phyloP scores from a whole-genome alignment of 1,140 invertebrate genomes.

The Drosophila kurseongensis region DNA sequence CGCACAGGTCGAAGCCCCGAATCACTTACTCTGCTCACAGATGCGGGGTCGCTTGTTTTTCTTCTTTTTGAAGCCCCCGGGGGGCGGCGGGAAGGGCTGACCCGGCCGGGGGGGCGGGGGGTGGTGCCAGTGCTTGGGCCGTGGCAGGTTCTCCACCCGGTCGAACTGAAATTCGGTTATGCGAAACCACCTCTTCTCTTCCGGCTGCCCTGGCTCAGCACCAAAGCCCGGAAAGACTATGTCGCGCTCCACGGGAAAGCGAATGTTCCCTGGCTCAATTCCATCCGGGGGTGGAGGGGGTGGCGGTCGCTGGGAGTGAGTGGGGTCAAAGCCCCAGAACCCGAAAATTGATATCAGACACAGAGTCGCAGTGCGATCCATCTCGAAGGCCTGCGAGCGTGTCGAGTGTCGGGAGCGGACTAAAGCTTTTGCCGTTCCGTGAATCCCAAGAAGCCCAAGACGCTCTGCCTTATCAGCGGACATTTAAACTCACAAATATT shows the following conservation, averaged over 20 bases:
- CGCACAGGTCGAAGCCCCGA: not conserved
- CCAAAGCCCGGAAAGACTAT: constrained; percentile 44
- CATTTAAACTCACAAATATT: constrained; percentile 31
- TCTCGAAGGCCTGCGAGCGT: constrained; percentile 33
- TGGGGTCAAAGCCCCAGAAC: constrained; percentile 5
- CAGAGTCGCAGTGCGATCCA: constrained; percentile 20
- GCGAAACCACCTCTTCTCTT: constrained; percentile 34
- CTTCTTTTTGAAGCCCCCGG: constrained; percentile 43
- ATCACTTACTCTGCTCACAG: constrained; percentile 74
- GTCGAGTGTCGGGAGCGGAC: constrained; percentile 52
- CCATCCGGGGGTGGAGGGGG: constrained; percentile 4
- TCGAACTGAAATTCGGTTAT: constrained; percentile 48
- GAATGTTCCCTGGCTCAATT: constrained; percentile 3
- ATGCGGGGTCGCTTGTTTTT: constrained; percentile 38
- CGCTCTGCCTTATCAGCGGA: constrained; percentile 51
- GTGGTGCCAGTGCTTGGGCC: constrained; percentile 3
- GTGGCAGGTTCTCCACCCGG: constrained; percentile 17
- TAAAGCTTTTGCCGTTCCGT: constrained; percentile 33
- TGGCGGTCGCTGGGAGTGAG: not conserved
- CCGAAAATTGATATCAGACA: constrained; percentile 23
- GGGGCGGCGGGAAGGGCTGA: constrained; percentile 64
- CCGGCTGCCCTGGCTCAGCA: not conserved
- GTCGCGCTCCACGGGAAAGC: constrained; percentile 52
- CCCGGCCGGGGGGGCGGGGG: constrained; percentile 36
- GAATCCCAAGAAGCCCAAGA: constrained; percentile 23